These are phyloP conservation scores for Lathronympha strigana DNA, from an alignment of 2,888 invertebrate genomes.

Conservation along the genomic window DNA sequence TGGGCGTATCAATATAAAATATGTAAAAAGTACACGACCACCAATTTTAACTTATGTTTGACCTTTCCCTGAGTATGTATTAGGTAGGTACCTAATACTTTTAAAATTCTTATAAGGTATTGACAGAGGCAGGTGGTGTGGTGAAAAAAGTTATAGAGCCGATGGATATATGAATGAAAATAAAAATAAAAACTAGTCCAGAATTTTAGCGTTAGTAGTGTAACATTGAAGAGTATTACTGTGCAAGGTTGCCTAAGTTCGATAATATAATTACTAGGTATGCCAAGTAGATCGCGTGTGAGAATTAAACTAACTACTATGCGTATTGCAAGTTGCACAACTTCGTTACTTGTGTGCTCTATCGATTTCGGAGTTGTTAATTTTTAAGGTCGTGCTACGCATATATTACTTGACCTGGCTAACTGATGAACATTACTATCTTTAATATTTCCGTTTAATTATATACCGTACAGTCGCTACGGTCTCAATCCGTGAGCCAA, in stretches of 20 bases:
- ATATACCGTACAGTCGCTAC: conserved; percentile 17
- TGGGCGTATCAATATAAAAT: no score
- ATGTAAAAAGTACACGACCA: no score
- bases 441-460: conserved; percentile 3
- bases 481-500: conserved; percentile 39
- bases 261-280: conserved; percentile 39
- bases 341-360: conserved; percentile 43
- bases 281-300: conserved; percentile 47
- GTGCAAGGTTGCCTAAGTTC: conserved; percentile 33
- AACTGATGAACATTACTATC: conserved; percentile 3
- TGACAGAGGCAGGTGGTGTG: background rate
- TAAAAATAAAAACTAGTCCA: conserved; percentile 2
- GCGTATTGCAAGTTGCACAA: conserved; percentile 46
- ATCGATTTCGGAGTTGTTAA: conserved; percentile 49
- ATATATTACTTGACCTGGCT: conserved; percentile 25
- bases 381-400: conserved; percentile 43
- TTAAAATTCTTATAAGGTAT: no score
- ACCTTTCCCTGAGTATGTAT: no score
- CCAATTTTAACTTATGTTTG: no score
- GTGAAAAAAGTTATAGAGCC: background rate
- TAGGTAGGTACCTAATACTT: no score
- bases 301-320: conserved; percentile 45
- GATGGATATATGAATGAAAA: background rate
- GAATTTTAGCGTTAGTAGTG: background rate
- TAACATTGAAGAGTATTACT: conserved; percentile 27